Evolutionary conservation across 2,888 invertebrate species (phyloP), one percentile per base, ranked within the genome.

Genomic region (Tolmerus cingulatus): DNA sequence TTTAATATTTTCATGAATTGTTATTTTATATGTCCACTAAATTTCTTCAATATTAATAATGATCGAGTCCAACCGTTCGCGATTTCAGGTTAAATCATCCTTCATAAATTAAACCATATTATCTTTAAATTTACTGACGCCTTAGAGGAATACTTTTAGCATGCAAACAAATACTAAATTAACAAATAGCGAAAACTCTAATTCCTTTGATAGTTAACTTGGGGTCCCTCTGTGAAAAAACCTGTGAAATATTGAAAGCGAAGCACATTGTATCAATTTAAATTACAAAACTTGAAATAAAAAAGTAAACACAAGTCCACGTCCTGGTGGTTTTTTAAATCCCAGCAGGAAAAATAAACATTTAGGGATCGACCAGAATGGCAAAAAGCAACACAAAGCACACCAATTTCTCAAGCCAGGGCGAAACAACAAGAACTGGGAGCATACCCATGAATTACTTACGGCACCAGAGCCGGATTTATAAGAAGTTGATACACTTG

Each of bases 401-500:
- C 34, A 76, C n/a, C 34, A 34, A 76, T 86, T 19, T 55, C 8
- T 40, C 34, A 34, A 77, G 46, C 23, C 23, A 66, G 12, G 27
- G 66, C 66, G 66, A 66, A 66, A 66, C 19, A 27, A 23, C 66
- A 66, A 66, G n/a, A 66, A 66, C 1, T 27, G 12, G 66, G 66
- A 19, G 37, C 43, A 57, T 57, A 55, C 23, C 55, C 46, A 84
- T 82, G 19, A 84, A 84, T 5, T 27, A 89, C 92, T 90, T 88
- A 92, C 92, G n/a, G 92, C 88, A 88, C 90, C 89, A 27, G 90
- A 89, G 55, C 90, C 90, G 0, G 92, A 86, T 88, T 92, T 92
- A 87, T 92, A 92, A 12, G 91, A 90, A n/a, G 91, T 90, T 79
- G 91, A 89, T 87, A 92, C 88, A 57, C 90, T 92, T 27, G 92